Base-by-base conservation (phyloP, 2,888 invertebrate genomes). In the Pharmacophagus antenor region DNA sequence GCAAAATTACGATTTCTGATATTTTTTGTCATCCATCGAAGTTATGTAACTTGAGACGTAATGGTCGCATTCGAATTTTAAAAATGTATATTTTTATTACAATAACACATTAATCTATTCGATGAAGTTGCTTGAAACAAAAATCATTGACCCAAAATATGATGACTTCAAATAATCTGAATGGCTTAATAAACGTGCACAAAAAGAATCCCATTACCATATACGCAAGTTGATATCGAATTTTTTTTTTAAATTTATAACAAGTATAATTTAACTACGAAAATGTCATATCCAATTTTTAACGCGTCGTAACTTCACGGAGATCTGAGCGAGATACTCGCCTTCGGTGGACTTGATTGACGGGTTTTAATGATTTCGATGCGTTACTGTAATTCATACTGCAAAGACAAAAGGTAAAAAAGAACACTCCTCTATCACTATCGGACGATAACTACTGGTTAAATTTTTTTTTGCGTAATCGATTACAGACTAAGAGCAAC, bases 401-500 rank as follows among this genome's bases (percentile, higher is more conserved):
- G 15, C 66, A 67, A 66, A 73, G 66, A 77, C 70, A 78, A 76
- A 74, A 77, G 65, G 58, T 68, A 81, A 75, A 76, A 73, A 73
- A 66, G 46, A 27, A 15, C n/a, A 4, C 31, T 25, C 31, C 20
- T 55, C 22, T 44, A 50, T 55, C 18, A 55, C 54, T 48, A 54
- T 27, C 15, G 54, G 61, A 61, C 63, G 66, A 64, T 79, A 79
- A 80, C 80, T 79, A 77, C 79, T 80, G 77, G 74, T 77, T 75
- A 76, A 77, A 80, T 77, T 79, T 71, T 77, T 77, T 70, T 78
- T 82, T 82, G 78, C 79, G 80, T 77, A 83, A 85, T 73, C 69
- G 65, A 69, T 72, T 71, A 73, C 69, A 62, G 65, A 67, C 64
- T 68, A 65, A 64, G 69, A 72, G 69, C 65, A 65, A 65, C 63